A percentile compares a stretch with the other conserved stretches of the same genome.
phyloP scores from a whole-genome alignment of 1,140 invertebrate genomes.

The Micrasema minimum region DNA sequence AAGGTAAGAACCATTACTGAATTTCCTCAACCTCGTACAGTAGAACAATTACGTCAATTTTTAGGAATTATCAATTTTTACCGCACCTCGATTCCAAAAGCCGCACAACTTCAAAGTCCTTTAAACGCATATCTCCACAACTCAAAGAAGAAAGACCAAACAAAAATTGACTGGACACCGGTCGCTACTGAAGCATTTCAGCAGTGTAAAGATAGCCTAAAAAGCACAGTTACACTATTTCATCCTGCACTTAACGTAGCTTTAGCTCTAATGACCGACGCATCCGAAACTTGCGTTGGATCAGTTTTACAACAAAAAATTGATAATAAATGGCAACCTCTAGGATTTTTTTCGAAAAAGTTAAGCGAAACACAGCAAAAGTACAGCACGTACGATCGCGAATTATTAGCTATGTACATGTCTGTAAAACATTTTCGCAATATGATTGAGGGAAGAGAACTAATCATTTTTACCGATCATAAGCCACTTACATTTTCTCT shows the following conservation, averaged over 20 bases:
- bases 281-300: slow-evolving; percentile 55
- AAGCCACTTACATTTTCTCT: slow-evolving; percentile 58
- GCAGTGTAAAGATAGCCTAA: slow-evolving; percentile 55
- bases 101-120: slow-evolving; percentile 13
- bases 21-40: not conserved
- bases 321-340: slow-evolving; percentile 53
- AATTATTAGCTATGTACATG: too few species aligned
- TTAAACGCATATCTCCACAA: slow-evolving; percentile 55
- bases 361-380: slow-evolving; percentile 55
- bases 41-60: not conserved
- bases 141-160: slow-evolving; percentile 55
- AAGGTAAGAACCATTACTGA: not conserved
- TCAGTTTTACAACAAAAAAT: slow-evolving; percentile 54
- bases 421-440: too few species aligned
- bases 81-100: slow-evolving; percentile 6
- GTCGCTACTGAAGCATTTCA: slow-evolving; percentile 54
- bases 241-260: slow-evolving; percentile 40
- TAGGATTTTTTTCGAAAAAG: too few species aligned
- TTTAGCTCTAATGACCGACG: slow-evolving; percentile 47
- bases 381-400: slow-evolving; percentile 60
- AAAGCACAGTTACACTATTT: slow-evolving; percentile 39
- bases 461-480: slow-evolving; percentile 60
- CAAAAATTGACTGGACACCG: slow-evolving; percentile 53
- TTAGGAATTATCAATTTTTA: too few species aligned
- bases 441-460: too few species aligned